Evolutionary conservation across 2,113 vertebrate species (phyloP), one percentile per base, ranked within the genome.

Genomic region (Pontoporia blainvillei): DNA sequence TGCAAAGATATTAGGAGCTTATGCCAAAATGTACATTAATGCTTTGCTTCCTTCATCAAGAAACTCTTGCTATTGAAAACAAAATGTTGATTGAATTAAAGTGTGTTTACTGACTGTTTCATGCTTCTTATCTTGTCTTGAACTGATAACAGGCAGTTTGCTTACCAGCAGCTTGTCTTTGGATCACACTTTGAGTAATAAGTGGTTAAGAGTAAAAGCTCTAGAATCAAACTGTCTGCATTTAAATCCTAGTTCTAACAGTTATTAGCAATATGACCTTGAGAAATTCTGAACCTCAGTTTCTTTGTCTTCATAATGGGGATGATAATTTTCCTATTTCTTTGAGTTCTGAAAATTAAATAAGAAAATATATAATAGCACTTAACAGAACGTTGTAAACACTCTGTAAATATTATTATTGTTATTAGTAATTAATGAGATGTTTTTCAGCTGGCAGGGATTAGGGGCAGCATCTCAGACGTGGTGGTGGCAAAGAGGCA

Each of bases 21-120:
- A 85, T 90, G 84, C 85, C 79, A 96, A 78, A 94, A 81, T 94
- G 54, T 61, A 57, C 64, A 78, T 89, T 95, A 72, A 46, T 78
- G 27, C 17, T 96, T 91, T 79, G 25, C n/a, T 90, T 82, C 39
- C 39, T 82, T 96, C 39, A 66, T 95, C 36, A 76, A 71, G 13
- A 84, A 94, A 93, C 7, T 59, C 87, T 86, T 82, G 17, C n/a
- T 91, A 39, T 71, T 96, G 57, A 79, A 93, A 71, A 79, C 83
- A 44, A 79, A 59, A 67, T 7, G 17, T 59, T 49, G 39, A 3
- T 39, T 83, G 46, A 95, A 31, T 83, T 78, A 87, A 84, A n/a
- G 18, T 62, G 36, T 73, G 18, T 94, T 67, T 83, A 96, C 27
- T 87, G 76, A 83, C 31, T 59, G 27, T 57, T 73, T 34, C 54